A percentile compares a stretch with the other conserved stretches of the same genome.
Evolutionary conservation across 2,797 vertebrate genomes (phyloP).

Genomic region (Cercopithecus neglectus): DNA sequence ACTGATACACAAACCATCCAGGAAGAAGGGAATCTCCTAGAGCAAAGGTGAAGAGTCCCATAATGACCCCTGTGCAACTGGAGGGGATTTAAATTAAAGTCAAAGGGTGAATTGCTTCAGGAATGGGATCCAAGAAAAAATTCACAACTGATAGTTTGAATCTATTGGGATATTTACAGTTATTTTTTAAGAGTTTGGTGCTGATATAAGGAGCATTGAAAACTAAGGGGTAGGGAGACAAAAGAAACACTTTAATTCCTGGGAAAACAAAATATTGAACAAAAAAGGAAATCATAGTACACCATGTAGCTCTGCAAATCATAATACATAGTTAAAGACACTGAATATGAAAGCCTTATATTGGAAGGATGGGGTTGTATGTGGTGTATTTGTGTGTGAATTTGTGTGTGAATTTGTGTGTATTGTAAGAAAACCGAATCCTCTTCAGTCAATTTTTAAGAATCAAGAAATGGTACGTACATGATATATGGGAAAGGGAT

Average conservation of each 20-base stretch:
- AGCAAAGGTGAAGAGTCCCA: not conserved
- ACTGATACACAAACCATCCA: not conserved
- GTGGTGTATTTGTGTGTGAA: not conserved
- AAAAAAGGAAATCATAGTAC: not conserved
- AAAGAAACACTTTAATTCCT: not conserved
- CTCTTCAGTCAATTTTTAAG: not conserved
- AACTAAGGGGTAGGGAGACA: not conserved
- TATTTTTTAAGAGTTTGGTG: conserved; percentile 7
- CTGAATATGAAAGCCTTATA: not conserved
- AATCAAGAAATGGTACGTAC: not conserved
- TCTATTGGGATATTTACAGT: not conserved
- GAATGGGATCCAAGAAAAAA: not conserved
- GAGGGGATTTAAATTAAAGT: not conserved
- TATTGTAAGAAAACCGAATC: not conserved
- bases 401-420: not conserved
- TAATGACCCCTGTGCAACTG: not conserved
- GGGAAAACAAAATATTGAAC: not conserved
- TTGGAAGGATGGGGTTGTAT: not conserved
- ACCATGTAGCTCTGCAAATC: not conserved
- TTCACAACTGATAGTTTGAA: not conserved
- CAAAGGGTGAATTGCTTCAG: not conserved
- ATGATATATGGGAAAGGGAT: not conserved
- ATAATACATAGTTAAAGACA: not conserved
- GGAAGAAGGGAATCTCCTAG: not conserved
- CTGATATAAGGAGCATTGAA: not conserved